These are phyloP conservation scores for Trilocha varians DNA, from an alignment of 2,888 invertebrate species.

Conservation along the genomic window DNA sequence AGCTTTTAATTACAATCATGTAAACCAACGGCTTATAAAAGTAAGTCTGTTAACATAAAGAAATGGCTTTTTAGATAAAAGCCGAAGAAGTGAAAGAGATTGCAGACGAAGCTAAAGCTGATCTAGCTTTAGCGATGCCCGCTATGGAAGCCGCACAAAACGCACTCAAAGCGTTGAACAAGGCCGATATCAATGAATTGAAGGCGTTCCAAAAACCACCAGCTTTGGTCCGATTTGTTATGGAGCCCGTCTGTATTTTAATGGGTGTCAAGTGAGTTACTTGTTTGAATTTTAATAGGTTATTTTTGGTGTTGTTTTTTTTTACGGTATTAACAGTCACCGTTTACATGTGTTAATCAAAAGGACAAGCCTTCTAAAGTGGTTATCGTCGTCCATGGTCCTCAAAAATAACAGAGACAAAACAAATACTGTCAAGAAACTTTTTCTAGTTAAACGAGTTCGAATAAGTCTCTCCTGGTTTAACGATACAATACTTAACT, in stretches of 20 bases:
- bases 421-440: too few species aligned
- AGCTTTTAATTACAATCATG: too few species aligned
- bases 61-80: constrained; percentile 73
- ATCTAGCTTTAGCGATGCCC: constrained; percentile 89
- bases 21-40: too few species aligned
- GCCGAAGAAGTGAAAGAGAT: constrained; percentile 87
- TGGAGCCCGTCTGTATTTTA: constrained; percentile 93
- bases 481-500: too few species aligned
- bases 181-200: constrained; percentile 92
- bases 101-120: constrained; percentile 91
- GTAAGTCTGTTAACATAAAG: too few species aligned
- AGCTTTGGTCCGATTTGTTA: constrained; percentile 87
- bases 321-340: too few species aligned
- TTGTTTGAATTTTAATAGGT: not conserved
- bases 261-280: constrained; percentile 83
- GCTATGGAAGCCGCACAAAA: constrained; percentile 88
- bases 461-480: too few species aligned
- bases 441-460: too few species aligned
- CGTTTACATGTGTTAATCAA: too few species aligned
- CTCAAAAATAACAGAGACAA: too few species aligned
- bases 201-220: constrained; percentile 93
- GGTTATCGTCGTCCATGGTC: too few species aligned
- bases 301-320: not conserved
- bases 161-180: constrained; percentile 88
- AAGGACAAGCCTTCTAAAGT: too few species aligned